Evolutionary conservation across 1,140 invertebrate genomes (phyloP), one percentile per base, ranked within the genome.

Genomic region (Ptiloglossa arizonensis): DNA sequence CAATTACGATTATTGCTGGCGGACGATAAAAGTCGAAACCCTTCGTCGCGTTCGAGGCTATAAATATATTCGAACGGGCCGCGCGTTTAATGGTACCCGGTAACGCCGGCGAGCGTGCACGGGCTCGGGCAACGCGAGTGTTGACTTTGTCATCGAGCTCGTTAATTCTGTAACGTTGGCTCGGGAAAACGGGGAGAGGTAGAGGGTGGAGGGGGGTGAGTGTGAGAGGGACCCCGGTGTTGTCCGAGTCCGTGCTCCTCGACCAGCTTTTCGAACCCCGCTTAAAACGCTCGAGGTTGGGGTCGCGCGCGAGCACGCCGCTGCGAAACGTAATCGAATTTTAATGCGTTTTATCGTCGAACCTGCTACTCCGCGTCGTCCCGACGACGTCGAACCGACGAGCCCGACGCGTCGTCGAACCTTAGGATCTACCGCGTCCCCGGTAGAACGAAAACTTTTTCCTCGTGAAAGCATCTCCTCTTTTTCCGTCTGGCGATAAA

Each of bases 101-200:
- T 35, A 57, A 44, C 41, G 22, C 41, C n/a, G 17, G 27, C 27
- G 38, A 57, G 52, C 57, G 15, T 15, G 60, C 46, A 1, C 24
- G 71, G 60, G 60, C 32, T 32, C 48, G 44, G 54, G 41, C 54
- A 73, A 66, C 60, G 60, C 35, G 64, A 41, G 41, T 81, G 74
- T 83, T 82, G 75, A 63, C 81, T 83, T 79, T 83, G 69, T 83
- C 57, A 79, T 83, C 57, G 63, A 79, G 41, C 62, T 83, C 64
- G 79, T 82, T 83, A 82, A 83, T 82, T 70, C 60, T 48, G 50
- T 72, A 78, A 83, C 80, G 44, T 60, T 81, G 44, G 54, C 48
- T 41, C 27, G 54, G 9, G 52, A n/a, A n/a, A n/a, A n/a, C n/a
- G n/a, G n/a, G n/a, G n/a, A n/a, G n/a, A n/a, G n/a, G n/a, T n/a